Percentiles rank a stretch among this genome's conserved stretches.
Conservation (phyloP, 2,888 invertebrate genomes). For the Amphipoea oculea region DNA sequence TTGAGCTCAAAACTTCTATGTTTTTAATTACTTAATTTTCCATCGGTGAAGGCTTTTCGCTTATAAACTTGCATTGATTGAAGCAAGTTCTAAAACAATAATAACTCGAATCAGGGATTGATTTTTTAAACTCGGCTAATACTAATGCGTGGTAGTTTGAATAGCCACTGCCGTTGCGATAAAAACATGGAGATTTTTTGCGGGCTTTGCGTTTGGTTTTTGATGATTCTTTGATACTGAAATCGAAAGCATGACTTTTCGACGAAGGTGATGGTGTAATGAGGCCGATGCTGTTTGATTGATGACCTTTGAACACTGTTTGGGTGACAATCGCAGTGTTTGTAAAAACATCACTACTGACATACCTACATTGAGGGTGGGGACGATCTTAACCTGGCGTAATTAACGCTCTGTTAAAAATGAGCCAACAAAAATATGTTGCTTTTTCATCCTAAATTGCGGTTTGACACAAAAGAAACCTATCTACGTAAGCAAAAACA, state of each 20-base stretch:
- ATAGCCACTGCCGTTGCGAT: not conserved
- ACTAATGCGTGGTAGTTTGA: conserved; percentile 40
- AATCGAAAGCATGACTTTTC: conserved; percentile 33
- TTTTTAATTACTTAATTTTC: conserved; percentile 10
- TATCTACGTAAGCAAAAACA: not conserved
- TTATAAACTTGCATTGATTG: conserved; percentile 15
- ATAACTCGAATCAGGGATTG: conserved; percentile 18
- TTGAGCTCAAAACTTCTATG: not conserved
- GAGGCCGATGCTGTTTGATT: conserved; percentile 20
- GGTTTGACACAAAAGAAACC: not conserved
- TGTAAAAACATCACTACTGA: conserved; percentile 4
- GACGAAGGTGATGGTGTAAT: conserved; percentile 33
- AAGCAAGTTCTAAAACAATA: conserved; percentile 12
- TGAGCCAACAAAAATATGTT: not conserved
- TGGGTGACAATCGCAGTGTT: conserved; percentile 1
- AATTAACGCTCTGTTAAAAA: conserved; percentile 2
- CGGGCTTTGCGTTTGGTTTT: conserved; percentile 40
- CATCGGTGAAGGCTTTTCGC: conserved; percentile 43
- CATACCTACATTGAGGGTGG: conserved; percentile 2
- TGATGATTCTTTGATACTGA: conserved; percentile 10
- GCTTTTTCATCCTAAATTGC: not conserved
- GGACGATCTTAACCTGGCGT: not conserved
- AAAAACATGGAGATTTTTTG: not conserved
- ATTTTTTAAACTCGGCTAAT: conserved; percentile 5
- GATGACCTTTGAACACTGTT: conserved; percentile 9